A percentile compares a stretch with the other conserved stretches of the same genome.
phyloP scores from a whole-genome alignment of 2,797 vertebrate genomes.

The Gymnodraco acuticeps region DNA sequence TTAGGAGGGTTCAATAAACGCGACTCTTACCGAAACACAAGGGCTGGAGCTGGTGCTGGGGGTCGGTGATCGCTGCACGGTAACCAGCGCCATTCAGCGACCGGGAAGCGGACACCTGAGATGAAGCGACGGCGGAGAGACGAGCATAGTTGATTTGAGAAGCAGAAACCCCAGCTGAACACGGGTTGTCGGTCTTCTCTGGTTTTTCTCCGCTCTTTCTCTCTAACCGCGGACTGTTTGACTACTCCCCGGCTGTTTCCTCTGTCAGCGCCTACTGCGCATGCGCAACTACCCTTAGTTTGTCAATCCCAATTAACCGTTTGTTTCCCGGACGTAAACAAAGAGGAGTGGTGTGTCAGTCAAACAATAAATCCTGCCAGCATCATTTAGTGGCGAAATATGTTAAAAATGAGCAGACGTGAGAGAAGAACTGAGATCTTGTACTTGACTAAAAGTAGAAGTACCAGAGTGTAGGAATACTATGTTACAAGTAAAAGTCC shows the following conservation, averaged over 20 bases:
- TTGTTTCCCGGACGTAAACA: conserved; percentile 70
- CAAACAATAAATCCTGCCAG: background rate
- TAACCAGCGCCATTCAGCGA: conserved; percentile 98
- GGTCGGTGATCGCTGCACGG: conserved; percentile 98
- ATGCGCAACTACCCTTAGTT: conserved; percentile 77
- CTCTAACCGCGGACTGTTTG: conserved; percentile 69
- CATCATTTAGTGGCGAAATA: background rate
- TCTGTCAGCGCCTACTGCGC: conserved; percentile 73
- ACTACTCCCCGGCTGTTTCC: conserved; percentile 85
- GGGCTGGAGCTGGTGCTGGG: conserved; percentile 99
- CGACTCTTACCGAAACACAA: conserved; percentile 94
- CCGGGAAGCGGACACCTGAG: conserved; percentile 86
- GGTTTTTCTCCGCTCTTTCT: conserved; percentile 42
- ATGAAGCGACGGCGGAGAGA: conserved; percentile 78
- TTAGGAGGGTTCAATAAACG: conserved; percentile 27
- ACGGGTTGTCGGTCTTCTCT: conserved; percentile 35
- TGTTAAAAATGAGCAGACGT: conserved; percentile 2
- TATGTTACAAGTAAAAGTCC: too few species aligned
- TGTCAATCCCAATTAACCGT: conserved; percentile 84
- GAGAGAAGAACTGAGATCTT: too few species aligned
- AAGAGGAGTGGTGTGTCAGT: conserved; percentile 21
- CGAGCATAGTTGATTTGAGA: conserved; percentile 79
- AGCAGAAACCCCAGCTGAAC: conserved; percentile 56
- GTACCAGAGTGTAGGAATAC: too few species aligned
- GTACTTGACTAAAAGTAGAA: too few species aligned